phyloP scores from a whole-genome alignment of 2,888 invertebrate species.

The Leptinotarsa tumamoca region DNA sequence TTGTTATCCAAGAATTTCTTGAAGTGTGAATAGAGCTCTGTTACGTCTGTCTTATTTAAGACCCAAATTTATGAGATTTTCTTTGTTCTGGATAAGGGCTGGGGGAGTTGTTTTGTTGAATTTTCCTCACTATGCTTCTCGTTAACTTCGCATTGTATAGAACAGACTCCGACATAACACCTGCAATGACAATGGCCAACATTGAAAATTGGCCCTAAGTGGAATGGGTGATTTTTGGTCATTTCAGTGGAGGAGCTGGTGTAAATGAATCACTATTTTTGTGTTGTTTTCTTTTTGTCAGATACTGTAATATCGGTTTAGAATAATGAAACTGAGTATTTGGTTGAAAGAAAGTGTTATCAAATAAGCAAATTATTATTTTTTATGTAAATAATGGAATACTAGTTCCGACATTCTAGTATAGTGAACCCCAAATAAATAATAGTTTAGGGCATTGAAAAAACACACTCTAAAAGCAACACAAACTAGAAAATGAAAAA shows the following conservation, averaged over 20 bases:
- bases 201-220: not conserved
- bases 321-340: no score
- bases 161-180: slow-evolving; percentile 8
- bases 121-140: slow-evolving; percentile 19
- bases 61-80: slow-evolving; percentile 33
- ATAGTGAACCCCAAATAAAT: no score
- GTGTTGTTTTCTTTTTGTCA: no score
- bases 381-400: no score
- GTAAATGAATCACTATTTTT: not conserved
- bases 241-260: not conserved
- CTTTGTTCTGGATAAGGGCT: slow-evolving; percentile 31
- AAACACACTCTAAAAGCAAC: no score
- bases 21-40: slow-evolving; percentile 30
- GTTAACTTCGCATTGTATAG: slow-evolving; percentile 18
- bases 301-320: no score
- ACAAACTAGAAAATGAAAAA: no score
- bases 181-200: slow-evolving; percentile 6
- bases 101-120: slow-evolving; percentile 27
- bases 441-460: no score
- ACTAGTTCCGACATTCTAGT: no score
- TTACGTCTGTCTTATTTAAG: slow-evolving; percentile 28
- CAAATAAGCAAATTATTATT: no score
- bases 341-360: no score
- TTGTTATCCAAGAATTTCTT: slow-evolving; percentile 27
- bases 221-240: slow-evolving; percentile 1